Evolutionary conservation across 1,140 invertebrate genomes (phyloP), one percentile per base, ranked within the genome.

Genomic region (Stegodyphus dumicola): DNA sequence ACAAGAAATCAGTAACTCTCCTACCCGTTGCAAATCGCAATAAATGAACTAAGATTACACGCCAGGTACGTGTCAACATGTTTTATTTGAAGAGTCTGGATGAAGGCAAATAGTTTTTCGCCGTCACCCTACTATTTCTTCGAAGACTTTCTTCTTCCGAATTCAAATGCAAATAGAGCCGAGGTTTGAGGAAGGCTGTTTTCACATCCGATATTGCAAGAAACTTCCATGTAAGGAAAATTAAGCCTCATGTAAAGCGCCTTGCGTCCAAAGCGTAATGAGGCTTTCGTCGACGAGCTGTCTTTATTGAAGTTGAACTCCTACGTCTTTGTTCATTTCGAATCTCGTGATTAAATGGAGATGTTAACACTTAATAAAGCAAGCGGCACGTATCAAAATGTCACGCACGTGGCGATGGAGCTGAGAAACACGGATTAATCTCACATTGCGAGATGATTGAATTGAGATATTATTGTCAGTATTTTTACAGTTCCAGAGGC

Each of bases 131-230:
- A 33, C 33, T 81, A 54, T 81, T 65, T 81, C 79, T 73, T 74
- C 53, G 54, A 4, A 17, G 54, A 74, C 51, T 74, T 81, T 81
- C 69, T 71, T 81, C 79, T 64, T 60, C 18, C 69, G 60, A 83
- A 83, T 83, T 83, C 80, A 83, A 83, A 83, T 83, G 79, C 69
- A 83, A 83, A 83, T 83, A 75, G 15, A 81, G 18, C 13, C 56
- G 18, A n/a, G 69, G 51, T 75, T 75, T 75, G 71, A 53, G 60
- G 56, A 75, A 65, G 48, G 49, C 52, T 80, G 65, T 56, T 51
- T 75, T 83, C 73, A 52, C 70, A 75, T 83, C 54, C 56, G 69
- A 83, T 74, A 83, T 81, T 81, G 67, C 77, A 79, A 79, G 71
- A 67, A 83, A 75, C 56, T 75, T 51, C 48, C 73, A 51, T 65